These are phyloP conservation scores for Anguilla rostrata DNA, from an alignment of 2,113 vertebrate genomes.

Conservation along the genomic window DNA sequence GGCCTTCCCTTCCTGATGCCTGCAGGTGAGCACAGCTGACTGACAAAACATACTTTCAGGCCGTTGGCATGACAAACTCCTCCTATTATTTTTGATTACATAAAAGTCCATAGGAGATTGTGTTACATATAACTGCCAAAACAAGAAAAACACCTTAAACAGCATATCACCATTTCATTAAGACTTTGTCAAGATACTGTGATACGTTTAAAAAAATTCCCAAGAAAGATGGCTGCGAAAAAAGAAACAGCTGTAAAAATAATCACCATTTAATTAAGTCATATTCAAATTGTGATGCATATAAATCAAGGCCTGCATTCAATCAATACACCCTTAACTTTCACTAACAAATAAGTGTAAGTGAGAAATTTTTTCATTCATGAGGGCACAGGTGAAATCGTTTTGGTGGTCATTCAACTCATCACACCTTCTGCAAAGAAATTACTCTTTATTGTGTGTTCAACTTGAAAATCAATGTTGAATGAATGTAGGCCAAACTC, in stretches of 20 bases:
- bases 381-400: too few relatives aligned
- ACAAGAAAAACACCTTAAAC: constrained; percentile 41
- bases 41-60: constrained; percentile 27
- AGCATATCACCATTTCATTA: neutral
- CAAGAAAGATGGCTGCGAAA: neutral
- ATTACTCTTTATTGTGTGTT: too few relatives aligned
- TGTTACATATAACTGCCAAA: constrained; percentile 36
- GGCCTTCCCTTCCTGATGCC: constrained; percentile 22
- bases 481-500: too few relatives aligned
- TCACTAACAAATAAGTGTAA: too few relatives aligned
- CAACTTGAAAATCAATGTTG: too few relatives aligned
- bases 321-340: too few relatives aligned
- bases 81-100: constrained; percentile 36
- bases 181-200: too few relatives aligned
- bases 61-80: constrained; percentile 38
- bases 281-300: neutral
- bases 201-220: too few relatives aligned
- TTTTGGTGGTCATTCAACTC: too few relatives aligned
- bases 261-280: neutral
- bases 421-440: too few relatives aligned
- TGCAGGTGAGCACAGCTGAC: constrained; percentile 28
- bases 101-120: constrained; percentile 35
- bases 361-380: too few relatives aligned
- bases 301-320: neutral
- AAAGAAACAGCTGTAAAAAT: constrained; percentile 37